Evolutionary conservation across 2,113 vertebrate species (phyloP).

Genomic region (Aplodontia rufa): DNA sequence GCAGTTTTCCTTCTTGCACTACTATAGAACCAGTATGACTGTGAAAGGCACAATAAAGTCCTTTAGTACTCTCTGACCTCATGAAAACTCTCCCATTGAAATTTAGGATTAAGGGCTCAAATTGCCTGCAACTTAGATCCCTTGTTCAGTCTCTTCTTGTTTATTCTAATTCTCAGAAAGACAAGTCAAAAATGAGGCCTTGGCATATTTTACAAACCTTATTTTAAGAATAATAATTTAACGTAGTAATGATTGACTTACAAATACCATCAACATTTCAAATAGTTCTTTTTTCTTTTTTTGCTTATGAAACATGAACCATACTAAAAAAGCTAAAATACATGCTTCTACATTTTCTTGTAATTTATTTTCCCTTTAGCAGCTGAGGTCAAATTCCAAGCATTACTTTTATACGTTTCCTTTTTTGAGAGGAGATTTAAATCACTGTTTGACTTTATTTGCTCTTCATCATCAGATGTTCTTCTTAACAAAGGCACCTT

Average conservation of each 20-base stretch:
- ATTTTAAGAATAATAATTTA: not conserved
- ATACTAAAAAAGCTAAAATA: not conserved
- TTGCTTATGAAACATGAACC: not conserved
- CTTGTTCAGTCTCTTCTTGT: not conserved
- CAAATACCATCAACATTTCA: not conserved
- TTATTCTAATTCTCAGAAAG: conserved; percentile 27
- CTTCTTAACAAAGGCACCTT: conserved; percentile 52
- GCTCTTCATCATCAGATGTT: conserved; percentile 59
- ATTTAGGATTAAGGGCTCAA: not conserved
- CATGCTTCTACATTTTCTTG: not conserved
- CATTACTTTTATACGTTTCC: conserved; percentile 66
- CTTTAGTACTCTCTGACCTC: not conserved
- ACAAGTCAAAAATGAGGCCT: not conserved
- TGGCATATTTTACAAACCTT: not conserved
- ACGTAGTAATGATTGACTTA: not conserved
- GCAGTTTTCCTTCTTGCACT: not conserved
- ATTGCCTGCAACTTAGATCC: not conserved
- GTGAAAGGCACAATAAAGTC: not conserved
- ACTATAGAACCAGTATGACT: not conserved
- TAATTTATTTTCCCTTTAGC: conserved; percentile 65
- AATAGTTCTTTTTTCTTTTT: not conserved
- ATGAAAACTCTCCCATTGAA: not conserved
- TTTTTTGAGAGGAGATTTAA: conserved; percentile 36
- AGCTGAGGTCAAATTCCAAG: conserved; percentile 64
- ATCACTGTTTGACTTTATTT: conserved; percentile 63